Percentiles rank a stretch among this genome's conserved stretches.
Evolutionary conservation across 2,113 vertebrate species (phyloP).

Genomic region (Argyrosomus japonicus): DNA sequence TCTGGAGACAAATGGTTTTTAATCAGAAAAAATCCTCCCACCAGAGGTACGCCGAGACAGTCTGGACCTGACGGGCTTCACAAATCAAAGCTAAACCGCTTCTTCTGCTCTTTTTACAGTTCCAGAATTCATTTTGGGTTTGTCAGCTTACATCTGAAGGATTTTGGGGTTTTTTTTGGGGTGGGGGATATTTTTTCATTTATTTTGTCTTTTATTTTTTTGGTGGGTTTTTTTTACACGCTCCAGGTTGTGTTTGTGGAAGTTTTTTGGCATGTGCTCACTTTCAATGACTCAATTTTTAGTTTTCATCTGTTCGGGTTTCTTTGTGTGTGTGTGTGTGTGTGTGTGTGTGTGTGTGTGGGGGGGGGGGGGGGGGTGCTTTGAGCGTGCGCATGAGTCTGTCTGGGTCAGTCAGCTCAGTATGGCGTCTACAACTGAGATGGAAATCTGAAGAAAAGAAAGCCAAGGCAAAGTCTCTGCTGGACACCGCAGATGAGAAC

Average conservation of each 20-base stretch:
- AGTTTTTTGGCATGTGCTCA: slow-evolving; percentile 7
- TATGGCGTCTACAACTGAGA: slow-evolving; percentile 37
- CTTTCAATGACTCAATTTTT: slow-evolving; percentile 24
- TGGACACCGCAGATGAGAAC: slow-evolving; percentile 47
- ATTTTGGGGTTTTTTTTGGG: background rate
- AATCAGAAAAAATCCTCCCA: slow-evolving; percentile 62
- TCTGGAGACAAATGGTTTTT: slow-evolving; percentile 66
- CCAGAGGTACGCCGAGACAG: slow-evolving; percentile 41
- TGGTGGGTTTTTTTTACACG: background rate
- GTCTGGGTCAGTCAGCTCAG: slow-evolving; percentile 30
- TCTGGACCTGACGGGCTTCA: slow-evolving; percentile 53
- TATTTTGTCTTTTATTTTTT: background rate
- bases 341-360: background rate
- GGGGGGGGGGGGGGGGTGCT: background rate
- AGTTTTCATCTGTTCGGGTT: slow-evolving; percentile 31
- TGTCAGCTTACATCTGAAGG: slow-evolving; percentile 32
- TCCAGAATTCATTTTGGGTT: slow-evolving; percentile 42
- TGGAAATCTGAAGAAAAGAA: slow-evolving; percentile 35
- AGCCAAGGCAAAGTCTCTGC: slow-evolving; percentile 43
- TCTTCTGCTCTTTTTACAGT: slow-evolving; percentile 39
- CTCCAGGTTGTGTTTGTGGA: slow-evolving; percentile 17
- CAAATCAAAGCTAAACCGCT: slow-evolving; percentile 63
- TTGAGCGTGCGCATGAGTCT: background rate
- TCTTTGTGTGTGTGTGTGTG: background rate
- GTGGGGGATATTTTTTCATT: background rate